Base-by-base conservation (phyloP, 2,113 vertebrate species). In the Bothrops jararaca region DNA sequence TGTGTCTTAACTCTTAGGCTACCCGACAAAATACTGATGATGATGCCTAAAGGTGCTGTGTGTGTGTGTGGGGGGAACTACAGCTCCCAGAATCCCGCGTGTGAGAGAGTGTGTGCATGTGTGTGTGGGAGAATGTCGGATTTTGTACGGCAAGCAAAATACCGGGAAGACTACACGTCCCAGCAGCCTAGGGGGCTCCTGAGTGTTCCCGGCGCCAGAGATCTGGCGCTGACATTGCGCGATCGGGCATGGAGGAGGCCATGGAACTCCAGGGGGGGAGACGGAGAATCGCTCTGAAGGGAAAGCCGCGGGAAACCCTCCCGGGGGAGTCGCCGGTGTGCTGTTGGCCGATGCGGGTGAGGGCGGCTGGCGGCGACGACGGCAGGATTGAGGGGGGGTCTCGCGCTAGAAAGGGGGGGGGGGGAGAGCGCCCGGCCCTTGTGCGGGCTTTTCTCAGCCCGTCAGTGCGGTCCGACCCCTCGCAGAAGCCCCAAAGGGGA, bases 111-210 rank as follows among this genome's bases (percentile, higher is more conserved):
- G 80, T 48, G 42, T 11, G 85, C 48, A 3, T 80, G 1, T 91
- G 34, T 24, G 42, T 54, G 74, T 45, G 42, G 85, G 7, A 18
- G 7, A 6, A 6, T 48, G 74, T 69, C 12, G 74, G 34, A 39
- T 80, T 80, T 39, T 22, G 34, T 2, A 18, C 18, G 34, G 74
- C 24, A 9, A 56, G 4, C 74, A 24, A 48, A 60, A 23, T 15
- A 80, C 74, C 15, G 90, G 90, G 15, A 74, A 53, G 45, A 92
- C 88, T 92, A 90, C 92, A 60, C 52, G 13, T 92, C 92, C 92
- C 88, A 12, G 54, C 88, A 86, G 54, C 74, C 74, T 3, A 50
- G 42, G 29, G 23, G 69, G 42, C 92, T 58, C 42, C 24, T 85
- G 24, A 24, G 50, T 26, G 69, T 39, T 9, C 48, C 48, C 29